Evolutionary conservation across 2,797 vertebrate genomes (phyloP).

Genomic region (Lithobates pipiens): DNA sequence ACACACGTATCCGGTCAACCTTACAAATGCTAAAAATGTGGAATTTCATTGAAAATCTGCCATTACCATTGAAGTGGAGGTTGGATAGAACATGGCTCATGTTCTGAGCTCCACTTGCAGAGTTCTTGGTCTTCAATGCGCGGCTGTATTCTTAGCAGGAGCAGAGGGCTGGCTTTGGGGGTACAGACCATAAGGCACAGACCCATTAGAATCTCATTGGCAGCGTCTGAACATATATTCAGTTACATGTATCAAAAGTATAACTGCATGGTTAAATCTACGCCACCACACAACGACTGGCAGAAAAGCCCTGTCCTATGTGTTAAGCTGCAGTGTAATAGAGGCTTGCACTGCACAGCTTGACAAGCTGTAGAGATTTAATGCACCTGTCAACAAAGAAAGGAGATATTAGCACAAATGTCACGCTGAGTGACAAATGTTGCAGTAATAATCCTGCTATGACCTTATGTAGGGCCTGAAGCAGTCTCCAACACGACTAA

Average conservation of each 20-base stretch:
- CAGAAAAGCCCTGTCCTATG: constrained; percentile 86
- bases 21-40: constrained; percentile 85
- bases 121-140: constrained; percentile 88
- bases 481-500: background rate
- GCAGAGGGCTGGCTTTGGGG: constrained; percentile 86
- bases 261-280: constrained; percentile 81
- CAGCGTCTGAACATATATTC: constrained; percentile 88
- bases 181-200: constrained; percentile 90
- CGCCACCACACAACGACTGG: constrained; percentile 78
- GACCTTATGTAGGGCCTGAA: constrained; percentile 9
- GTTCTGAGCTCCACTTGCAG: constrained; percentile 88
- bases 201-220: constrained; percentile 88
- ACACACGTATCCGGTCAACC: constrained; percentile 83
- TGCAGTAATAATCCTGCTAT: constrained; percentile 51
- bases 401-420: constrained; percentile 85
- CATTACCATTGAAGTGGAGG: constrained; percentile 88
- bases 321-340: constrained; percentile 87
- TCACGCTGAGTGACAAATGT: constrained; percentile 79
- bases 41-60: constrained; percentile 89
- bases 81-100: constrained; percentile 88
- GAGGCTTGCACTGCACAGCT: constrained; percentile 88
- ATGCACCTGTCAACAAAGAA: constrained; percentile 88
- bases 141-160: constrained; percentile 87
- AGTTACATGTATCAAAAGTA: constrained; percentile 83
- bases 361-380: constrained; percentile 86